These are phyloP conservation scores for Chiloscyllium plagiosum DNA, from an alignment of 2,113 vertebrate genomes.

Conservation along the genomic window DNA sequence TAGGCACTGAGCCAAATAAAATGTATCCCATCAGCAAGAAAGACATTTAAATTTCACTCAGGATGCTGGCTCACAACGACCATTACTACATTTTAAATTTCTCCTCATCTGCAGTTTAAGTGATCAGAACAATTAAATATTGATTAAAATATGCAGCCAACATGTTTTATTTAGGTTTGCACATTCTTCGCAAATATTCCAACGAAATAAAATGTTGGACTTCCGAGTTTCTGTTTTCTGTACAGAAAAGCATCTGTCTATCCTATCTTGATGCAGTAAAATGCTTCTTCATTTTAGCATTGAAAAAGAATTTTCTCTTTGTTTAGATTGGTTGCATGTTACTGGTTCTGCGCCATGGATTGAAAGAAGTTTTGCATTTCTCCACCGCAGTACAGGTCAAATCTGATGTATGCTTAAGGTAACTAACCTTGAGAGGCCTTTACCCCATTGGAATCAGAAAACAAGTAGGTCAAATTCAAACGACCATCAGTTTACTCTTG, in stretches of 20 bases:
- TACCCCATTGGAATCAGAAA: neutral
- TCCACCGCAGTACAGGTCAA: neutral
- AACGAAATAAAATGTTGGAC: neutral
- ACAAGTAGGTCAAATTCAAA: too few species aligned
- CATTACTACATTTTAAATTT: neutral
- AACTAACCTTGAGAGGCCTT: neutral
- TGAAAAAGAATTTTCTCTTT: neutral
- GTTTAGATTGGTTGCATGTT: neutral
- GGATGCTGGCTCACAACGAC: neutral
- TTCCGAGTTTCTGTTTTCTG: neutral
- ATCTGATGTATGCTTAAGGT: constrained; percentile 1
- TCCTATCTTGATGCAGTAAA: neutral
- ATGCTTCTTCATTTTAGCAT: neutral
- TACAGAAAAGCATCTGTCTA: neutral
- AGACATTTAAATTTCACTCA: neutral
- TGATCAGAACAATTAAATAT: constrained; percentile 6
- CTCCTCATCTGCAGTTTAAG: neutral
- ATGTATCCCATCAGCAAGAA: neutral
- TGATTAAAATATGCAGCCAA: neutral
- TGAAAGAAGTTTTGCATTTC: neutral
- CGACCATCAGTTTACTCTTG: too few species aligned
- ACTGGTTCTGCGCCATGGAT: neutral
- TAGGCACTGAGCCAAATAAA: neutral
- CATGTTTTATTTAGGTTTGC: neutral
- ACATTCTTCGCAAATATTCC: neutral